Evolutionary conservation across 2,888 invertebrate species (phyloP), one percentile per base, ranked within the genome.

Genomic region (Leucophenga maculata): DNA sequence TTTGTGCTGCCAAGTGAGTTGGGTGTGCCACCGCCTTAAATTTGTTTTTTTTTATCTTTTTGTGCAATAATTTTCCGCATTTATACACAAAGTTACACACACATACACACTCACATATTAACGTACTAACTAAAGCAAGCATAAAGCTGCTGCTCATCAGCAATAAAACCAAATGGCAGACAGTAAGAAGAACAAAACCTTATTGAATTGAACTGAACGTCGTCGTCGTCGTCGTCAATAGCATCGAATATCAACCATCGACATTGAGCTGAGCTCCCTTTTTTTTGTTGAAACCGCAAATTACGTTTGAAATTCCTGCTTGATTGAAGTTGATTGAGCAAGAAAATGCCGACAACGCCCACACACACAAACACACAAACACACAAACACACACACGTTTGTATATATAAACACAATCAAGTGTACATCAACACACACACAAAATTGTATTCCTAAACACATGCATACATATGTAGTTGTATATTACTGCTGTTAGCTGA

Each of bases 301-400:
- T 80, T 80, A 80, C 83, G 75, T 84, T 82, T 79, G 66, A 84
- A 80, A 80, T 80, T 80, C 80, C 82, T 78, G 77, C 77, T 77
- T 80, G 76, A 84, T 84, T 80, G 84, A 80, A 84, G 80, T 80
- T 80, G 80, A 80, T 80, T 80, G 80, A 84, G 84, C 84, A 80
- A 80, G 80, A 80, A 82, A 84, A 82, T 80, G 80, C 79, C 83
- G 76, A 76, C 81, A 80, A 76, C 79, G 79, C 83, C 84, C 59
- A 69, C 72, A 75, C 72, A 54, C 68, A 59, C 32, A 50, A 48
- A 50, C 26, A 31, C 1, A 1, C 50, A 59, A 9, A 59, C 14
- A 26, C 13, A 46, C 50, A 46, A 20, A 8, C 68, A 71, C 57
- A 55, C 60, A 52, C 48, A 50, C 46, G 6, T 46, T 20, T 50